Evolutionary conservation across 2,888 invertebrate species (phyloP).

Genomic region (Chaitophorus viminalis): DNA sequence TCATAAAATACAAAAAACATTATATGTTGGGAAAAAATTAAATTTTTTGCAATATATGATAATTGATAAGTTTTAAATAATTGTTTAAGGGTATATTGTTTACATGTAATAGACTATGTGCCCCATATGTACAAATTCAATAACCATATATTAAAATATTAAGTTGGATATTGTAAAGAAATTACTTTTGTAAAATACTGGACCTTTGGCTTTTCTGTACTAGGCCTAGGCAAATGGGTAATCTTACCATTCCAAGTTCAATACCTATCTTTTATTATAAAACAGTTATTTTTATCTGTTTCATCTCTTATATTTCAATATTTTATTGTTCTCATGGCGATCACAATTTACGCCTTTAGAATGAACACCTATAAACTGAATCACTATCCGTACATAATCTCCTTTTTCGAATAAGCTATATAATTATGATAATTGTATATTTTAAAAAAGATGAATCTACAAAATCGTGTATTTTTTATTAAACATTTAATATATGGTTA

Average conservation of each 20-base stretch:
- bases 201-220: too few species aligned
- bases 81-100: too few species aligned
- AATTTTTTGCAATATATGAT: too few species aligned
- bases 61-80: too few species aligned
- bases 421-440: constrained; percentile 22
- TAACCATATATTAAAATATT: too few species aligned
- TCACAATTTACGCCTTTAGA: background rate
- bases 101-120: too few species aligned
- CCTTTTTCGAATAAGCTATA: constrained; percentile 17
- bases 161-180: too few species aligned
- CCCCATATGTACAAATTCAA: too few species aligned
- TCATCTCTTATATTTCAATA: background rate
- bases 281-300: background rate
- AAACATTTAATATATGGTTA: background rate
- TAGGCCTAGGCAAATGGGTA: too few species aligned
- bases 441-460: background rate
- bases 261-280: background rate
- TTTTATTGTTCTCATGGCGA: background rate
- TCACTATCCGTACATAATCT: background rate
- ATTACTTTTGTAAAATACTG: too few species aligned
- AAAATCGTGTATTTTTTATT: background rate
- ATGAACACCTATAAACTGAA: constrained; percentile 17
- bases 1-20: too few species aligned
- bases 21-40: too few species aligned
- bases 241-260: background rate